Conservation (phyloP, 2,888 invertebrate species). For the Myathropa florea region DNA sequence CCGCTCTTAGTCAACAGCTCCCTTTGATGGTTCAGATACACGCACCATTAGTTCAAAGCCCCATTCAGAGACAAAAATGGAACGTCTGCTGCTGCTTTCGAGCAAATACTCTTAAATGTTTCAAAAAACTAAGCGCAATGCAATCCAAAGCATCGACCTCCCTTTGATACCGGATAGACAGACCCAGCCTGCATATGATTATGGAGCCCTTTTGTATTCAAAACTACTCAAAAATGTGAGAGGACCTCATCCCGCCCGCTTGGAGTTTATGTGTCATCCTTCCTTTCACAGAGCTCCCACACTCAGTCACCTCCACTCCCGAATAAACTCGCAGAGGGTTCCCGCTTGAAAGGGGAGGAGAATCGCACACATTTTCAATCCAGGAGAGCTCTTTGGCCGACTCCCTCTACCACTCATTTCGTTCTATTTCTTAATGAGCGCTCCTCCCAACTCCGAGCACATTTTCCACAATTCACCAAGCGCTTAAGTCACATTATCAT, state of each 20-base stretch:
- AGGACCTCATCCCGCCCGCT: neutral
- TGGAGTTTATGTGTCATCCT: neutral
- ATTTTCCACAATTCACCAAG: slow-evolving; percentile 22
- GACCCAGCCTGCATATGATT: neutral
- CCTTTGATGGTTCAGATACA: neutral
- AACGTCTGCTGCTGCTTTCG: neutral
- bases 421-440: slow-evolving; percentile 14
- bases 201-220: slow-evolving; percentile 5
- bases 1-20: neutral
- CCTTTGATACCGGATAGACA: neutral
- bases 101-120: neutral
- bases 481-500: slow-evolving; percentile 46
- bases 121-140: slow-evolving; percentile 6
- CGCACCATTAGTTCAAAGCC: slow-evolving; percentile 15
- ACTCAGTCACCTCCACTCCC: slow-evolving; percentile 35
- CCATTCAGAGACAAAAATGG: slow-evolving; percentile 3
- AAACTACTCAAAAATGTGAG: neutral
- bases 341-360: no score
- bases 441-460: neutral
- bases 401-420: neutral
- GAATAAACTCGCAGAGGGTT: neutral
- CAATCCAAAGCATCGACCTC: slow-evolving; percentile 1
- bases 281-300: neutral
- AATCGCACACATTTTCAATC: neutral
- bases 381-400: neutral